These are phyloP conservation scores for Trochalopteron elliotii DNA, from an alignment of 2,113 vertebrate genomes.

Conservation along the genomic window DNA sequence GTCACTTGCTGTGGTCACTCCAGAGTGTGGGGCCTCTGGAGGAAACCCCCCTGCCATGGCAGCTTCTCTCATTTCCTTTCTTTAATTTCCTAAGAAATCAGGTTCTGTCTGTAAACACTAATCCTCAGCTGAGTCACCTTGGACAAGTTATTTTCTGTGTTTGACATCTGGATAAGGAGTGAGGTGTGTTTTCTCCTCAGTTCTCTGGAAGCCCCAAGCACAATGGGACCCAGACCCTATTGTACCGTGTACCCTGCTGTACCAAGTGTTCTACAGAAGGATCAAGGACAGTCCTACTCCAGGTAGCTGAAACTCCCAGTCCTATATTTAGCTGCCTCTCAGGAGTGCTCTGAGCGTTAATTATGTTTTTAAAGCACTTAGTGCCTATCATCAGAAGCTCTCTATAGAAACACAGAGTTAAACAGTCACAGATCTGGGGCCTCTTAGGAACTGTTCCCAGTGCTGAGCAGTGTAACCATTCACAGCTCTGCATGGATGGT, in stretches of 20 bases:
- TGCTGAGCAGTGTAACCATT: neutral
- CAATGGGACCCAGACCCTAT: neutral
- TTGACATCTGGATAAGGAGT: neutral
- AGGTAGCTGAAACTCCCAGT: neutral
- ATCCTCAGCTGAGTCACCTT: neutral
- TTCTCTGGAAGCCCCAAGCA: neutral
- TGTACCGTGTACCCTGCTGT: neutral
- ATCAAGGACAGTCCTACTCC: neutral
- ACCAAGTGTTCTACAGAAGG: neutral
- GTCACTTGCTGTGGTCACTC: neutral
- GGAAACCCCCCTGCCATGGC: neutral
- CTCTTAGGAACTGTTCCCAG: neutral
- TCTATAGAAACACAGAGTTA: constrained; percentile 3
- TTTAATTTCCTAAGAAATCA: neutral
- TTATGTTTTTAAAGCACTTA: constrained; percentile 43
- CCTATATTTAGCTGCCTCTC: neutral
- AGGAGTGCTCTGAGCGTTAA: constrained; percentile 28
- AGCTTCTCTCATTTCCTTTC: neutral
- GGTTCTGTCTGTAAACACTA: neutral
- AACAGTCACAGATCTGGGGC: neutral
- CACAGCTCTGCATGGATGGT: neutral
- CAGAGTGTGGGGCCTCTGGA: neutral
- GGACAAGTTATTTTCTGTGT: neutral
- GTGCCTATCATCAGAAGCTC: neutral
- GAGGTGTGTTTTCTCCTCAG: neutral